Evolutionary conservation across 2,797 vertebrate species (phyloP), one percentile per base, ranked within the genome.

Genomic region (Sebastes glaucus): DNA sequence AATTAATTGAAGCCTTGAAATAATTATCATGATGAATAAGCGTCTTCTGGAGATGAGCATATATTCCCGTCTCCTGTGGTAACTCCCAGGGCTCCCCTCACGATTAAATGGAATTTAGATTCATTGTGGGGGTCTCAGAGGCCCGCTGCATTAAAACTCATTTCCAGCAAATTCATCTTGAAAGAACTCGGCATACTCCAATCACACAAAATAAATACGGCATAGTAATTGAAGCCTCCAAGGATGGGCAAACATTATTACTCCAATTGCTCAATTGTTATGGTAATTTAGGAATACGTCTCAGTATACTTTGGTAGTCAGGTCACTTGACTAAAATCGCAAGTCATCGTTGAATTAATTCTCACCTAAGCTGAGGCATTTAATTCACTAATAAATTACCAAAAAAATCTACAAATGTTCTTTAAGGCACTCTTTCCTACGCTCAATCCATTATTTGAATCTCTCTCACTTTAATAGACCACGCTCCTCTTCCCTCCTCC

Each of bases 201-300:
- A 91, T 94, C 92, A 89, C 81, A 90, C 82, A 92, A 93, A 93
- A 95, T 94, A 95, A 95, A 94, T 92, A 94, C 90, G 74, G 72
- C 62, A 38, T 69, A 42, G 72, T 94, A 94, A 95, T 93, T 94
- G 88, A 90, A 80, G 89, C 80, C 87, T 90, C 86, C 74, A 32
- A 91, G 91, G 83, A 91, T 89, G 77, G 81, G 85, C 91, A 93
- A 91, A 88, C 83, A 83, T 93, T 92, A 92, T 92, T 92, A 91
- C 89, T 93, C 70, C 72, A 84, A 90, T 93, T 91, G 89, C 86
- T 92, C 76, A 87, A 93, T 93, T 93, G 90, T 94, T 95, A 93
- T 95, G 91, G 80, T 95, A 93, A 95, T 95, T 92, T 86, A 74
- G 80, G 74, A 87, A 89, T 93, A 81, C 11, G 74, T 78, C 83